Base-by-base conservation (phyloP, 2,797 vertebrate genomes). In the Arremon aurantiirostris region DNA sequence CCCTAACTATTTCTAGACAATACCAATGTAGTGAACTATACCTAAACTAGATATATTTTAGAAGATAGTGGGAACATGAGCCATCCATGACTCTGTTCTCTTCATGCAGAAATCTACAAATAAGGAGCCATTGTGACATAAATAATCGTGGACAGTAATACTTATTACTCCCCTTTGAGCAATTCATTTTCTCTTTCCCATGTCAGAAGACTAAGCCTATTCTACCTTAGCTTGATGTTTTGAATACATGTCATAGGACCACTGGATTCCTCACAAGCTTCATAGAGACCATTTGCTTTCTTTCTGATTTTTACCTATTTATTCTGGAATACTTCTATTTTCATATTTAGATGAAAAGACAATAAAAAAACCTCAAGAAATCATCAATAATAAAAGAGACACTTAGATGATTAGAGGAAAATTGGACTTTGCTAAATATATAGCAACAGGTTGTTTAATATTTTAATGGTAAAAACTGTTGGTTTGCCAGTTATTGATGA, bases 401-500 rank as follows among this genome's bases (percentile, higher is more conserved):
- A 47, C 1, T 32, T 52, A 55, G 20, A 12, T 61, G 3, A 3
- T 53, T 57, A 55, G 14, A 68, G 18, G 4, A 55, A 65, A 79
- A 82, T 15, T 61, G 16, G 19, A 55, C 30, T 12, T 70, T 80
- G 6, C 5, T 23, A 76, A 86, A 63, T 37, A 41, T 3, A 18
- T 18, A 52, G 2, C 15, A 90, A 68, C 7, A 50, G 10, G 1
- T 5, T 73, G 19, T 37, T 84, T 70, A 86, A 77, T 87, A 60
- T 93, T 95, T 89, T 64, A 77, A 5, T 17, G 47, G 19, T 2
- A 73, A 24, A 84, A 93, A 69, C 10, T 75, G 15, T 69, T 76
- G 12, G 3, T 64, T 89, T 91, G 19, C 19, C 56, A 60, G 19
- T 85, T 87, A 79, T 8, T 69, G 34, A 59, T 85, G 47, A 19